These are phyloP conservation scores for Drosophila austrosaltans DNA, from an alignment of 2,888 invertebrate species.

Conservation along the genomic window DNA sequence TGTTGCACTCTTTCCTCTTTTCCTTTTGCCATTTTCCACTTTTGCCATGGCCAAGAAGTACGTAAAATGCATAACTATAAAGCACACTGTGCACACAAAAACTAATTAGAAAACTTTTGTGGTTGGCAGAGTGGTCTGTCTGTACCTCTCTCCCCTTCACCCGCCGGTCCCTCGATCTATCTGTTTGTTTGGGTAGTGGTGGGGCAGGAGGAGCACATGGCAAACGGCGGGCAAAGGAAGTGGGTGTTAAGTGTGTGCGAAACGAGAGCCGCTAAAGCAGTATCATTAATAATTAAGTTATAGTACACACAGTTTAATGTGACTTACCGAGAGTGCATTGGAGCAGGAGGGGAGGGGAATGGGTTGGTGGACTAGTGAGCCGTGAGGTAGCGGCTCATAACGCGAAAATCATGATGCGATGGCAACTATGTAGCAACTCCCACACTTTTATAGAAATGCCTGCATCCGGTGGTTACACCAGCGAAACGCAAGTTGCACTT, in stretches of 20 bases:
- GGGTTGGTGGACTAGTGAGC: background rate
- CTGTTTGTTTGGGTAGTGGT: too few species aligned
- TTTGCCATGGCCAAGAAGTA: conserved; percentile 46
- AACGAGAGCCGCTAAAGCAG: conserved; percentile 31
- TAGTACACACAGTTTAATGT: conserved; percentile 57
- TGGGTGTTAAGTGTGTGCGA: conserved; percentile 51
- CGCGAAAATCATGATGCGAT: background rate
- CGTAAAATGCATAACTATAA: conserved; percentile 70
- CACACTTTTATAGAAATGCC: too few species aligned
- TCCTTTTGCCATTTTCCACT: conserved; percentile 42
- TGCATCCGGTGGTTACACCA: too few species aligned
- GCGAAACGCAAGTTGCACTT: too few species aligned
- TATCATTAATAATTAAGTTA: conserved; percentile 73
- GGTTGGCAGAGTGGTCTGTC: conserved; percentile 33
- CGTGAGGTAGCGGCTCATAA: background rate
- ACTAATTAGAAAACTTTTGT: conserved; percentile 74
- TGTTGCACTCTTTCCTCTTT: conserved; percentile 21
- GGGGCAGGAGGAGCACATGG: background rate
- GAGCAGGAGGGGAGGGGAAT: background rate
- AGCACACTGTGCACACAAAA: conserved; percentile 67
- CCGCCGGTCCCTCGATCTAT: too few species aligned
- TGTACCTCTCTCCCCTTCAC: too few species aligned
- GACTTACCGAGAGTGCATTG: background rate
- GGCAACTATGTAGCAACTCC: background rate
- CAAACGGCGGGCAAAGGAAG: conserved; percentile 7